Percentiles rank a stretch among this genome's conserved stretches.
Conservation (phyloP, 2,113 vertebrate genomes). For the Cheilinus undulatus region DNA sequence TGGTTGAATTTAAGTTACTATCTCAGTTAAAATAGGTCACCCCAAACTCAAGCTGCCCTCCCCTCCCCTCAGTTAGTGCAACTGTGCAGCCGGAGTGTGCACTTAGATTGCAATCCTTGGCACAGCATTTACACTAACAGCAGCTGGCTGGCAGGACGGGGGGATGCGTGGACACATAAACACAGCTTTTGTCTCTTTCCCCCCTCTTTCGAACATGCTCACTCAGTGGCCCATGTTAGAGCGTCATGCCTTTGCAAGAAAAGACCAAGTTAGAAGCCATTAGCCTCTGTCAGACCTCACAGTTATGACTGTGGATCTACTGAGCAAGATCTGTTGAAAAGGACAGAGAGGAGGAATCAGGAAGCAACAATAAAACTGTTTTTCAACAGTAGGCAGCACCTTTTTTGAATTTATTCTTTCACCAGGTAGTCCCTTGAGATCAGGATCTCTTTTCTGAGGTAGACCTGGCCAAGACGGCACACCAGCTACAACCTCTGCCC, state of each 20-base stretch:
- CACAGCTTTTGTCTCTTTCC: constrained; percentile 34
- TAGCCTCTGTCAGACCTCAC: constrained; percentile 52
- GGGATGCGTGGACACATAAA: constrained; percentile 33
- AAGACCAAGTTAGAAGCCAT: constrained; percentile 64
- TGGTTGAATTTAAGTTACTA: neutral
- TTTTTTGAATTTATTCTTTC: too few species aligned
- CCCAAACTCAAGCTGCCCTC: constrained; percentile 7
- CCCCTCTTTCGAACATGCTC: constrained; percentile 27
- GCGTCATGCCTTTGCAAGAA: constrained; percentile 9
- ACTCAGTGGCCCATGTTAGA: constrained; percentile 34
- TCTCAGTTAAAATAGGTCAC: constrained; percentile 19
- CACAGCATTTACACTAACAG: constrained; percentile 51
- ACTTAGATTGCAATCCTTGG: constrained; percentile 31
- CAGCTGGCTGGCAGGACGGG: constrained; percentile 57
- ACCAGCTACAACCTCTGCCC: too few species aligned
- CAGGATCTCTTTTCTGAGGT: too few species aligned
- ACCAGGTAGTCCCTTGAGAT: too few species aligned
- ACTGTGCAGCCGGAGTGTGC: constrained; percentile 28
- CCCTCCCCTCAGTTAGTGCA: constrained; percentile 6
- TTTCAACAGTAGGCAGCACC: constrained; percentile 24
- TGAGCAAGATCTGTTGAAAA: constrained; percentile 56
- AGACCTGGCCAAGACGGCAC: too few species aligned
- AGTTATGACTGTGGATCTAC: constrained; percentile 74
- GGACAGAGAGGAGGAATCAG: constrained; percentile 18
- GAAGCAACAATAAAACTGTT: constrained; percentile 7